phyloP scores from a whole-genome alignment of 2,113 vertebrate species.

The Oreochromis spilurus region DNA sequence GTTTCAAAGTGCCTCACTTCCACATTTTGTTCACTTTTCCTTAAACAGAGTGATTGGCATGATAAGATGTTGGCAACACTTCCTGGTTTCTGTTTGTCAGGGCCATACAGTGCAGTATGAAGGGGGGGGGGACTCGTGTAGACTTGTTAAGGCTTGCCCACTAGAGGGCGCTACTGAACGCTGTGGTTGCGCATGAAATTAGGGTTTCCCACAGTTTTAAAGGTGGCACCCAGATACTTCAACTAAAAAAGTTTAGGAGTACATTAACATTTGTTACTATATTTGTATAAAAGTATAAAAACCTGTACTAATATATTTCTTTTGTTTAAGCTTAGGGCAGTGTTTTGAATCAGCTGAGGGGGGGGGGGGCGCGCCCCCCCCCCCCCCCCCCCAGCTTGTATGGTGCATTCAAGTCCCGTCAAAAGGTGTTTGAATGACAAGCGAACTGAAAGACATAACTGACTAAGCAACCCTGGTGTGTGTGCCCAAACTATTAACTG shows the following conservation, averaged over 20 bases:
- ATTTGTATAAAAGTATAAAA: neutral
- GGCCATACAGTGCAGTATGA: neutral
- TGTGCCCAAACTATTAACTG: neutral
- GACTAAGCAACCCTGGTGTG: neutral
- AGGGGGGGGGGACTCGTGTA: neutral
- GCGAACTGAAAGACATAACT: neutral
- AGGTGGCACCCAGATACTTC: neutral
- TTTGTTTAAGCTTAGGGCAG: neutral
- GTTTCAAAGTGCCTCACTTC: slow-evolving; percentile 51
- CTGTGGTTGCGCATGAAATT: neutral
- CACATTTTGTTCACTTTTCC: slow-evolving; percentile 64
- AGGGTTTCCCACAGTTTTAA: neutral
- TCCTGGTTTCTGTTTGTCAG: neutral
- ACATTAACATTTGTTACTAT: neutral
- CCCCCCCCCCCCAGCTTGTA: neutral
- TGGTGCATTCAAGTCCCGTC: neutral
- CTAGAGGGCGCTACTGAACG: slow-evolving; percentile 12
- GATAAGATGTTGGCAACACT: slow-evolving; percentile 35
- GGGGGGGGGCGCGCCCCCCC: too few relatives aligned
- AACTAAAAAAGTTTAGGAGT: neutral
- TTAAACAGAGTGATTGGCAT: slow-evolving; percentile 33
- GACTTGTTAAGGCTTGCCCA: neutral
- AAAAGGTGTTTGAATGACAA: neutral
- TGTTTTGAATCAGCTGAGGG: neutral
- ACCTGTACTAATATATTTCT: neutral